Conservation (phyloP, 2,888 invertebrate species). For the Stratiomys singularior region DNA sequence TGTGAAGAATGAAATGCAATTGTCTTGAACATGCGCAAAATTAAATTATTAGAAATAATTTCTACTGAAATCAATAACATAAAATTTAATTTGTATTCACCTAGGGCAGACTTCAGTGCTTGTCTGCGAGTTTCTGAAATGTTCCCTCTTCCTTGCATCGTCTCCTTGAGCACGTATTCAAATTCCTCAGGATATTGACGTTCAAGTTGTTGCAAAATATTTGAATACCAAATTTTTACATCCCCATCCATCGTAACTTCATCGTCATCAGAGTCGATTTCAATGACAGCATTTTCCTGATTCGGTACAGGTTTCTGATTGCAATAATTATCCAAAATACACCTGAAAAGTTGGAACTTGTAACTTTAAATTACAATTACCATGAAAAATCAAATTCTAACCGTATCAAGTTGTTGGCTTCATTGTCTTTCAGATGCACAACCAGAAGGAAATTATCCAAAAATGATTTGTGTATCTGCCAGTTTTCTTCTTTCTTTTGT, state of each 20-base stretch:
- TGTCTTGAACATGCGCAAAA: too few species aligned
- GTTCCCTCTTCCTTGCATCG: slow-evolving; percentile 66
- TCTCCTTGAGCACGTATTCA: slow-evolving; percentile 73
- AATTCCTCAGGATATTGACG: slow-evolving; percentile 77
- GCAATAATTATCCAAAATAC: slow-evolving; percentile 64
- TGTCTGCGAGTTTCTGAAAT: slow-evolving; percentile 60
- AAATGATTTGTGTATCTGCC: slow-evolving; percentile 67
- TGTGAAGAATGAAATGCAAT: too few species aligned
- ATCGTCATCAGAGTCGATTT: slow-evolving; percentile 60
- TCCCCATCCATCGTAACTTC: slow-evolving; percentile 53
- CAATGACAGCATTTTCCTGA: slow-evolving; percentile 60
- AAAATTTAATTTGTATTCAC: slow-evolving; percentile 54
- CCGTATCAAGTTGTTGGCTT: slow-evolving; percentile 70
- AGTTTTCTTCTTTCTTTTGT: slow-evolving; percentile 67
- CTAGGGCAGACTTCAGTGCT: slow-evolving; percentile 64
- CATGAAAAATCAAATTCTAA: slow-evolving; percentile 61
- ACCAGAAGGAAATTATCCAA: slow-evolving; percentile 71
- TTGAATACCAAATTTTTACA: slow-evolving; percentile 68
- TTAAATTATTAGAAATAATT: too few species aligned
- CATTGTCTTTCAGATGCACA: slow-evolving; percentile 69
- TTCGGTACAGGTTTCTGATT: not conserved
- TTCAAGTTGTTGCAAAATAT: slow-evolving; percentile 72
- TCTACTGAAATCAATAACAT: not conserved
- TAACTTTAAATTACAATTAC: not conserved
- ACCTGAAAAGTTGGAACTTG: slow-evolving; percentile 61